Evolutionary conservation across 37 sponge, comb jelly and placozoan species (phyloP).

Genomic region (Cladorhizidae sp.): DNA sequence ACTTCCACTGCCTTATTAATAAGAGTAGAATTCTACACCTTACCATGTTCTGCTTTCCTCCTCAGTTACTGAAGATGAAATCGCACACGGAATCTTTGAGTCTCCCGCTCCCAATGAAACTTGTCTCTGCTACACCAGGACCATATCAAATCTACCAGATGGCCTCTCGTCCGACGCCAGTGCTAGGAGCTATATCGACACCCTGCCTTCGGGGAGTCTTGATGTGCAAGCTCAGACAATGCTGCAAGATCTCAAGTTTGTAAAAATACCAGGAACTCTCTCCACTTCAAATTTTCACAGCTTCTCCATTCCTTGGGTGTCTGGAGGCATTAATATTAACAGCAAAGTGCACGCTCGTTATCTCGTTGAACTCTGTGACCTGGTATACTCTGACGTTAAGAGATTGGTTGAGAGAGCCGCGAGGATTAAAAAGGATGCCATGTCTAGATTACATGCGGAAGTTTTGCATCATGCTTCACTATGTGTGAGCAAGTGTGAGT

Average conservation of each 20-base stretch:
- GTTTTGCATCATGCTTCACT: constrained; percentile 65
- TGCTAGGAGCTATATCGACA: constrained; percentile 49
- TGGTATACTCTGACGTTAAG: constrained; percentile 27
- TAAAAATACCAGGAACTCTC: constrained; percentile 37
- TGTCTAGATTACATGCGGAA: constrained; percentile 19
- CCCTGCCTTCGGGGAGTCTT: not conserved
- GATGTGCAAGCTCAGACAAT: constrained; percentile 54
- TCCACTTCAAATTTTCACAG: constrained; percentile 14
- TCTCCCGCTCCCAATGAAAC: constrained; percentile 49
- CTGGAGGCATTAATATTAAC: constrained; percentile 51
- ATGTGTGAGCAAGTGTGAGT: constrained; percentile 47
- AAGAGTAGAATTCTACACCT: too few relatives aligned
- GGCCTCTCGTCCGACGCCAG: constrained; percentile 18
- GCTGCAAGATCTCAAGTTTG: constrained; percentile 38
- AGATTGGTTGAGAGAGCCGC: constrained; percentile 39
- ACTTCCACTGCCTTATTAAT: too few relatives aligned
- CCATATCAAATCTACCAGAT: too few relatives aligned
- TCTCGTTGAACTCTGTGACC: constrained; percentile 40
- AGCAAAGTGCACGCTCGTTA: constrained; percentile 43
- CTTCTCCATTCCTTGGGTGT: constrained; percentile 51
- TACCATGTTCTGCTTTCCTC: too few relatives aligned
- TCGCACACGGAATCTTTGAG: constrained; percentile 61
- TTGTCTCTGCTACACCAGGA: constrained; percentile 59
- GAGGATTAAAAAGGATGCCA: not conserved
- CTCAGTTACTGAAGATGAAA: constrained; percentile 76